These are phyloP conservation scores for Drosophila birchii DNA, from an alignment of 2,888 invertebrate species.

Conservation along the genomic window DNA sequence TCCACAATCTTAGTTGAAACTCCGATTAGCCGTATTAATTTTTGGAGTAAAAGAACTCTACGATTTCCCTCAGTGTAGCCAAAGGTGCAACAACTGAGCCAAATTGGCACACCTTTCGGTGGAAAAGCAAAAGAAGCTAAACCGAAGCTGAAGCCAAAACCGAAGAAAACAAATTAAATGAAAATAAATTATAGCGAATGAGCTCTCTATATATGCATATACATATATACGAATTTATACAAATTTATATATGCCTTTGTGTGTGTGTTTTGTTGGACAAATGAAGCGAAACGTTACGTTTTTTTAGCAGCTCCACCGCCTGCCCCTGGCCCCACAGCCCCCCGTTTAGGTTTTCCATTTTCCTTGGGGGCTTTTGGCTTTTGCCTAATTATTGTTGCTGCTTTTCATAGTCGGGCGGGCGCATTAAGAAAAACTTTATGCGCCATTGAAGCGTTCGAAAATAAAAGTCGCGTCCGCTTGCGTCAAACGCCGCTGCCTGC, in stretches of 20 bases:
- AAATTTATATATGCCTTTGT: neutral
- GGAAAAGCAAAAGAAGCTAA: slow-evolving; percentile 7
- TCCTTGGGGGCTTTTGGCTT: slow-evolving; percentile 30
- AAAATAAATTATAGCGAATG: slow-evolving; percentile 45
- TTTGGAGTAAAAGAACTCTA: neutral
- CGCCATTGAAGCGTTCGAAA: slow-evolving; percentile 79
- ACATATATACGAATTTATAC: neutral
- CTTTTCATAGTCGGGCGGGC: slow-evolving; percentile 75
- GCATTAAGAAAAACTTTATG: slow-evolving; percentile 79
- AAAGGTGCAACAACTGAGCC: slow-evolving; percentile 43
- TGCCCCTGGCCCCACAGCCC: slow-evolving; percentile 37
- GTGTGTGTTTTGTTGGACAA: slow-evolving; percentile 59
- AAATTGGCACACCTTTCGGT: slow-evolving; percentile 44
- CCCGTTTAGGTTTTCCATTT: slow-evolving; percentile 39
- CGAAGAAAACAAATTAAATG: slow-evolving; percentile 46
- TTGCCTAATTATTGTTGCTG: slow-evolving; percentile 79
- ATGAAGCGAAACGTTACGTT: slow-evolving; percentile 81
- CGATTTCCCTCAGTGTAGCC: slow-evolving; percentile 4
- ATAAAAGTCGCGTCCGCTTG: slow-evolving; percentile 75
- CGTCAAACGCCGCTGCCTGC: slow-evolving; percentile 56
- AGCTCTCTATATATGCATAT: slow-evolving; percentile 15
- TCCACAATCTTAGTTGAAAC: neutral
- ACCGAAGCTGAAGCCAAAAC: slow-evolving; percentile 31
- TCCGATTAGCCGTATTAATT: neutral
- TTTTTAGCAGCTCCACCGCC: slow-evolving; percentile 50